Evolutionary conservation across 1,140 invertebrate genomes (phyloP), one percentile per base, ranked within the genome.

Genomic region (Platorchestia sp.): DNA sequence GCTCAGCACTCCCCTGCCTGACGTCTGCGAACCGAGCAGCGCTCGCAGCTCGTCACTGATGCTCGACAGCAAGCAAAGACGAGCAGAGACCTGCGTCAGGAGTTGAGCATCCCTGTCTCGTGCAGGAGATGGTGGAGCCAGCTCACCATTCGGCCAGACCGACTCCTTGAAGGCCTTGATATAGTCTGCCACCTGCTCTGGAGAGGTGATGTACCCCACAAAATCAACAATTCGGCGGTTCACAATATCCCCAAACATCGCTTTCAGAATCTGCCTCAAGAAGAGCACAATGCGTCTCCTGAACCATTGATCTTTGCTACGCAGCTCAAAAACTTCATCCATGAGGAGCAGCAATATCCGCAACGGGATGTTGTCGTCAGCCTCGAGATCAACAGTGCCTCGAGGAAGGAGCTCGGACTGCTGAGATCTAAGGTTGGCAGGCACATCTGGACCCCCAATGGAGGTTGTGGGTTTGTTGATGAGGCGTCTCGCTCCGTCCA

Each of bases 251-350:
- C 98, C 98, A 96, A 97, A 97, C 90, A 98, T 97, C 93, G 97
- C 97, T 96, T 98, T 98, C 47, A 98, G 97, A 96, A 99, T 98
- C 96, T 99, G 98, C 36, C 98, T 97, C 42, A 99, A 97, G 86
- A 99, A 97, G 0, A 98, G 98, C 5, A 99, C 98, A 96, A 99
- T 98, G 95, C 98, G 97, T 95, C 98, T 97, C 93, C 99, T 97
- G 43, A 99, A 97, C 99, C 99, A 99, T 96, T 99, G 98, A 97
- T 99, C 99, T 96, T 98, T 98, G 87, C 98, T 98, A 97, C 98
- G 98, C 89, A 99, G 97, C 97, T 99, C 99, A 97, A 99, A 99
- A 6, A 99, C 98, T 97, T 99, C 99, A 97, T 99, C 98, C 98
- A 99, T 98, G 89, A 99, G 97, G 3, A 99, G 97, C 59, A 99